Percentiles rank a stretch among this genome's conserved stretches.
phyloP scores from a whole-genome alignment of 2,888 invertebrate genomes.

The Leptopilina drosophilae region DNA sequence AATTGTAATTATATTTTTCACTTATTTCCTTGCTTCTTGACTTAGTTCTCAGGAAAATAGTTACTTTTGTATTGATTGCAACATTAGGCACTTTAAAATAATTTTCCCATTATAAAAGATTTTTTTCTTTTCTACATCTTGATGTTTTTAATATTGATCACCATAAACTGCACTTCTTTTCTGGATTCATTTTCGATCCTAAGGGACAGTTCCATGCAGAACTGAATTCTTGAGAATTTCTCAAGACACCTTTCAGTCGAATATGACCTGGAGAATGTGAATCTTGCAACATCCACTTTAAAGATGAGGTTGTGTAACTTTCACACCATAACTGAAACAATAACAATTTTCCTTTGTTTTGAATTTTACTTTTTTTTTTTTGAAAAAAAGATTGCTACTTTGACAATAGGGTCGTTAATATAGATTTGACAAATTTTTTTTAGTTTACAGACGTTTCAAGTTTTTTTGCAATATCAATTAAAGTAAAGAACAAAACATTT shows the following conservation, averaged over 20 bases:
- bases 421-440: no score
- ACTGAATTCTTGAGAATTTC: constrained; percentile 87
- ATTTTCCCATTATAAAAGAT: neutral
- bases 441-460: no score
- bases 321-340: constrained; percentile 89
- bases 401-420: no score
- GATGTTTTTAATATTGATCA: constrained; percentile 52
- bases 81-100: no score
- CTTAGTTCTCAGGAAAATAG: no score
- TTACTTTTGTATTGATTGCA: neutral
- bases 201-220: constrained; percentile 78
- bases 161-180: constrained; percentile 77
- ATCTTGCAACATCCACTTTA: constrained; percentile 83
- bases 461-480: no score
- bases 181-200: constrained; percentile 80
- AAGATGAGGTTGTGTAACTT: constrained; percentile 81
- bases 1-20: no score
- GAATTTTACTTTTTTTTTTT: neutral
- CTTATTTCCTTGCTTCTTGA: no score
- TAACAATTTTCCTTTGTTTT: constrained; percentile 17
- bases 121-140: neutral
- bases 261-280: constrained; percentile 86
- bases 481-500: no score
- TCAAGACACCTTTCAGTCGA: constrained; percentile 83
- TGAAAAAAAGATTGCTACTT: no score